Evolutionary conservation across 2,888 invertebrate genomes (phyloP).

Genomic region (Drosophila dives): DNA sequence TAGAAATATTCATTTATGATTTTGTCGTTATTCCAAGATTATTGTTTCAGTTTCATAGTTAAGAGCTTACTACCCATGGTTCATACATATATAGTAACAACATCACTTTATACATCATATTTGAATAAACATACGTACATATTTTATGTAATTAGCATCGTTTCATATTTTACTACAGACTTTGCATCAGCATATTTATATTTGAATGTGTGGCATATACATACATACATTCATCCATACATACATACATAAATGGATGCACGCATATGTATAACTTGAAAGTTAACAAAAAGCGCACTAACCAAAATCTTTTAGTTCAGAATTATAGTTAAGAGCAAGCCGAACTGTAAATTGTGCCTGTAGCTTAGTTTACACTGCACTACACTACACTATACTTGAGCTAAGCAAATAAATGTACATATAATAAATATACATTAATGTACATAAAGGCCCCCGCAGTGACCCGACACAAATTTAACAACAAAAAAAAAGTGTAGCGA

Average conservation of each 20-base stretch:
- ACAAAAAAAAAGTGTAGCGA: background rate
- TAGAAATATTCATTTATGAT: no score
- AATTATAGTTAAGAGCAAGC: conserved; percentile 21
- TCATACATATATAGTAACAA: background rate
- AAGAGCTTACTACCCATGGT: background rate
- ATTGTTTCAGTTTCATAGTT: conserved; percentile 12
- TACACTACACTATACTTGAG: background rate
- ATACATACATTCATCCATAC: background rate
- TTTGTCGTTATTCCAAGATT: conserved; percentile 8
- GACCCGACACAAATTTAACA: background rate
- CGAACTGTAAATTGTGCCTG: conserved; percentile 17
- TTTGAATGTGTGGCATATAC: background rate
- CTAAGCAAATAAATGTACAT: conserved; percentile 10
- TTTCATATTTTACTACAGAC: conserved; percentile 13
- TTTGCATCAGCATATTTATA: conserved; percentile 13
- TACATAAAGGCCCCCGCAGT: background rate
- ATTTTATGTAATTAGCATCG: conserved; percentile 10
- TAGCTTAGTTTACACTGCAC: conserved; percentile 16
- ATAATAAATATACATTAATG: background rate
- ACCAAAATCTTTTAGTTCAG: conserved; percentile 1
- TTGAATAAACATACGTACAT: background rate
- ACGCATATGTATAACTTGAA: conserved; percentile 6
- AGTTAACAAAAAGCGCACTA: conserved; percentile 32
- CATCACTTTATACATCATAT: background rate
- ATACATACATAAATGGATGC: conserved; percentile 1